A percentile compares a stretch with the other conserved stretches of the same genome.
phyloP scores from a whole-genome alignment of 2,888 invertebrate species.

The Diplazon laetatorius region DNA sequence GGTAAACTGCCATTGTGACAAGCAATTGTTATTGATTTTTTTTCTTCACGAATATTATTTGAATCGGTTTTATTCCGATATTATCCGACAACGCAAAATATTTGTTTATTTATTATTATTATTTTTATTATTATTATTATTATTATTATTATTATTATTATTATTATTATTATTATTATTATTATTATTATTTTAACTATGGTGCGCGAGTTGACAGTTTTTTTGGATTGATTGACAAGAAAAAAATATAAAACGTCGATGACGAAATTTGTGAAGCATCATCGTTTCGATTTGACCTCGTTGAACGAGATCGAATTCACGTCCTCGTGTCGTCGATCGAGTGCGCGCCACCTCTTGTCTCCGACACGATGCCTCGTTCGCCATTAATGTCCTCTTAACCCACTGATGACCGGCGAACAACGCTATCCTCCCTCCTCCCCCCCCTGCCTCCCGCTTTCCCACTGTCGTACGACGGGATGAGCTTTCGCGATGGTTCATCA shows the following conservation, averaged over 20 bases:
- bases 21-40: no score
- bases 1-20: no score
- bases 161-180: no score
- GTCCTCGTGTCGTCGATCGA: constrained; percentile 36
- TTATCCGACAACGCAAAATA: no score
- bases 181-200: background rate
- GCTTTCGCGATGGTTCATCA: constrained; percentile 11
- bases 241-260: background rate
- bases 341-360: constrained; percentile 35
- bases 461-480: constrained; percentile 9
- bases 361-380: constrained; percentile 24
- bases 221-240: background rate
- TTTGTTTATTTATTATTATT: no score
- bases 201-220: no score
- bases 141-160: no score
- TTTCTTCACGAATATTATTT: no score
- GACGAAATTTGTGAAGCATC: background rate
- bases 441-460: no score
- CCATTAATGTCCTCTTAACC: constrained; percentile 48
- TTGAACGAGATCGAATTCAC: constrained; percentile 13
- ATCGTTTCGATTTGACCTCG: constrained; percentile 27
- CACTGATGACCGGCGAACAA: constrained; percentile 46
- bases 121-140: no score
- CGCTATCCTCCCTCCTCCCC: no score
- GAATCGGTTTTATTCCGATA: no score